These are phyloP conservation scores for Apeltes quadracus DNA, from an alignment of 2,113 vertebrate species.

Conservation along the genomic window DNA sequence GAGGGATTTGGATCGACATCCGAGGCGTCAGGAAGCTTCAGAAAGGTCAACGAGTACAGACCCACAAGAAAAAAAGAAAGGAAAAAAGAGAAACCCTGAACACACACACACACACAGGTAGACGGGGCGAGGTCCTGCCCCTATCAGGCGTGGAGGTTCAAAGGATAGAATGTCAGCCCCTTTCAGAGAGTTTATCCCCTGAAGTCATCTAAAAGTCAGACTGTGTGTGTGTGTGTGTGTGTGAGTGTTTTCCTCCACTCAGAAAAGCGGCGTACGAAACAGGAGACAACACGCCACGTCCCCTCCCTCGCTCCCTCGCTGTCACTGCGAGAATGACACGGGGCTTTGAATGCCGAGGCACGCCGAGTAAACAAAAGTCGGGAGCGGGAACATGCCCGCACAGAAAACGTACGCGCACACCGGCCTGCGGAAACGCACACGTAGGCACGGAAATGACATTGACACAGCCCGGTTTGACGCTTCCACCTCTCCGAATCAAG, in stretches of 20 bases:
- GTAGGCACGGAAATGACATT: constrained; percentile 38
- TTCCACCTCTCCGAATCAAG: constrained; percentile 69
- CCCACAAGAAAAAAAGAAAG: constrained; percentile 41
- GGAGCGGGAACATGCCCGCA: constrained; percentile 48
- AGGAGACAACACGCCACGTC: constrained; percentile 56
- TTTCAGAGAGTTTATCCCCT: constrained; percentile 70
- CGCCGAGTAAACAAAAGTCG: constrained; percentile 65
- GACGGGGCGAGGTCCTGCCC: constrained; percentile 57
- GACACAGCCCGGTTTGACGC: constrained; percentile 56
- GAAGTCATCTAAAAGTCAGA: constrained; percentile 74
- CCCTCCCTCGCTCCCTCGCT: constrained; percentile 54
- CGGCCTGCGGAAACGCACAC: constrained; percentile 20
- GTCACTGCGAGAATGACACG: constrained; percentile 65
- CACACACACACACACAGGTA: constrained; percentile 45
- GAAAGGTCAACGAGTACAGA: constrained; percentile 61
- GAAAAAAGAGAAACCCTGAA: constrained; percentile 42
- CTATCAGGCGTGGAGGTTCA: constrained; percentile 61
- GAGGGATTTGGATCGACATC: constrained; percentile 46
- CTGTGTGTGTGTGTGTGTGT: constrained; percentile 28
- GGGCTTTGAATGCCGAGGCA: no score
- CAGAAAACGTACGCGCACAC: constrained; percentile 13
- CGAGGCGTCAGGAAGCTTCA: constrained; percentile 41
- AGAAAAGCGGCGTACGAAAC: constrained; percentile 61
- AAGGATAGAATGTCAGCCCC: constrained; percentile 71
- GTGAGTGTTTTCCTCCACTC: constrained; percentile 54